These are phyloP conservation scores for Monochamus alternatus DNA, from an alignment of 2,888 invertebrate species.

Conservation along the genomic window DNA sequence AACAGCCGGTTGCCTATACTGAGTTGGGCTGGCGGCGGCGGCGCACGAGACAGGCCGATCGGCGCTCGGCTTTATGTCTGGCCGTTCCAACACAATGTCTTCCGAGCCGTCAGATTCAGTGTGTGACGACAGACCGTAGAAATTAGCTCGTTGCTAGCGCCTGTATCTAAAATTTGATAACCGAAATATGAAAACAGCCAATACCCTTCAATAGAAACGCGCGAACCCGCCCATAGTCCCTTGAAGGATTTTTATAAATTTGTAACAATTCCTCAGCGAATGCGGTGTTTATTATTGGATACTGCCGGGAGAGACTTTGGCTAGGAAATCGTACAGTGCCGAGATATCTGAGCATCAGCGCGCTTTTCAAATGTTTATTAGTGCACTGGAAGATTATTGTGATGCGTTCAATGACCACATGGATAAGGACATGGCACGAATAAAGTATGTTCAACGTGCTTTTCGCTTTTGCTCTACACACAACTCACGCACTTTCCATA, in stretches of 20 bases:
- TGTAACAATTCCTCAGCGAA: constrained; percentile 23
- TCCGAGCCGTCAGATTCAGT: constrained; percentile 65
- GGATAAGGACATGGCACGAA: constrained; percentile 60
- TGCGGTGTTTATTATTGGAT: constrained; percentile 46
- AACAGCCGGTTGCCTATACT: constrained; percentile 65
- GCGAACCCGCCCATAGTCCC: constrained; percentile 32
- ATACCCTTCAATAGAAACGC: constrained; percentile 28
- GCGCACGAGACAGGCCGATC: constrained; percentile 58
- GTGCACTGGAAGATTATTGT: constrained; percentile 54
- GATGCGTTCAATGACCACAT: constrained; percentile 57
- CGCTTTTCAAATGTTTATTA: constrained; percentile 63
- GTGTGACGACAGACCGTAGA: constrained; percentile 64
- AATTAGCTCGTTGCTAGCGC: constrained; percentile 48
- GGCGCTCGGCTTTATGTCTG: constrained; percentile 65
- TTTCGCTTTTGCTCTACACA: constrained; percentile 41
- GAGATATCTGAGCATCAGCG: constrained; percentile 50
- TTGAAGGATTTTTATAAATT: constrained; percentile 16
- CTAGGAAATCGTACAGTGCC: constrained; percentile 35
- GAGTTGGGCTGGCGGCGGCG: constrained; percentile 39
- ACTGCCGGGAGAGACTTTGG: constrained; percentile 41
- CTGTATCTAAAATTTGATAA: constrained; percentile 38
- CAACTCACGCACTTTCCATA: constrained; percentile 37
- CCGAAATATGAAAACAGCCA: constrained; percentile 43
- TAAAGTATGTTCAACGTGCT: constrained; percentile 59
- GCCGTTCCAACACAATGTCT: constrained; percentile 59